A percentile compares a stretch with the other conserved stretches of the same genome.
These are phyloP conservation scores for Rhagium mordax DNA, from an alignment of 2,888 invertebrate genomes.

Conservation along the genomic window DNA sequence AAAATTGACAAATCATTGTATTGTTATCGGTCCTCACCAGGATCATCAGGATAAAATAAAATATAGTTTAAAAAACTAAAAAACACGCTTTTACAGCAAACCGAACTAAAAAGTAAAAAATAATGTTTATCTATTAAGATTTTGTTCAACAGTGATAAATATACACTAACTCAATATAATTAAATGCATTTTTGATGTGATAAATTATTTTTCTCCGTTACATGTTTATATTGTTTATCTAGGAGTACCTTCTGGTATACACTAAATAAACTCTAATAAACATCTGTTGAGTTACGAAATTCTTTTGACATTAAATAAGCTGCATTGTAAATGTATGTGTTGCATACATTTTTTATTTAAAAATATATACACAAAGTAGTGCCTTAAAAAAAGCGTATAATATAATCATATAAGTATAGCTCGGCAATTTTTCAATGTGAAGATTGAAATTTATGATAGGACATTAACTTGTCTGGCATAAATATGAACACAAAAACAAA, in stretches of 20 bases:
- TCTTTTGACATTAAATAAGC: neutral
- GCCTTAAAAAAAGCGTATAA: neutral
- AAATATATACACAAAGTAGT: neutral
- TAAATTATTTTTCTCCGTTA: too few species aligned
- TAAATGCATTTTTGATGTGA: too few species aligned
- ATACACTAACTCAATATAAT: too few species aligned
- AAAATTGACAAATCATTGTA: too few species aligned
- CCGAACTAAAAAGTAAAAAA: too few species aligned
- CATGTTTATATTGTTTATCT: too few species aligned
- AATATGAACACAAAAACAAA: slow-evolving; percentile 28
- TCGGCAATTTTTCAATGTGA: slow-evolving; percentile 9
- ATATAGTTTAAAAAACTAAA: too few species aligned
- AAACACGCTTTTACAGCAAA: too few species aligned
- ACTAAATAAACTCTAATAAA: neutral
- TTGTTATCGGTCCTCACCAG: too few species aligned
- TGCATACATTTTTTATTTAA: neutral
- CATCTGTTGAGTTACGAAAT: neutral
- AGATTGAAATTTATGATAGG: slow-evolving; percentile 25
- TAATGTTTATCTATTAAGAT: too few species aligned
- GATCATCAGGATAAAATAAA: too few species aligned
- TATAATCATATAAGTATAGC: neutral
- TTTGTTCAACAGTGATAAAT: too few species aligned
- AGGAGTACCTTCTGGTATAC: neutral
- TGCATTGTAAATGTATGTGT: neutral
- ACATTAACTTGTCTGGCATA: slow-evolving; percentile 24